phyloP scores from a whole-genome alignment of 2,797 vertebrate genomes.

The Setipinna tenuifilis region DNA sequence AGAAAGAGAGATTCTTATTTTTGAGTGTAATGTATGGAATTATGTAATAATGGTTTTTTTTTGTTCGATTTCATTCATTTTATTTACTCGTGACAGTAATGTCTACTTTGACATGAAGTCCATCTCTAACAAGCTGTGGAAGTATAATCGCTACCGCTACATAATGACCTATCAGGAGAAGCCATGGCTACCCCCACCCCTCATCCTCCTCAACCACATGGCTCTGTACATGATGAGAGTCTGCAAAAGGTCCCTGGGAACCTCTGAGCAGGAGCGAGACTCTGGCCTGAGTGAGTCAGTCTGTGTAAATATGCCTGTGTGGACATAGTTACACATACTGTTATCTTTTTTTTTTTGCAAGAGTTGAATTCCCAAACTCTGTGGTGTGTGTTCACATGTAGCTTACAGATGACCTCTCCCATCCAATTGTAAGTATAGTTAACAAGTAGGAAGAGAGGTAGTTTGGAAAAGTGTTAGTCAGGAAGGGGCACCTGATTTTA shows the following conservation, averaged over 20 bases:
- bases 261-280: constrained; percentile 76
- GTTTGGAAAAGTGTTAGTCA: background rate
- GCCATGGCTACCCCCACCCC: constrained; percentile 92
- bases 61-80: background rate
- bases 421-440: background rate
- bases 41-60: background rate
- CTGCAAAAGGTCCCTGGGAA: constrained; percentile 69
- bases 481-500: background rate
- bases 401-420: background rate
- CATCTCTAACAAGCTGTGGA: constrained; percentile 92
- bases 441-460: background rate
- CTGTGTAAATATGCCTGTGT: background rate
- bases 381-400: background rate
- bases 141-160: constrained; percentile 95
- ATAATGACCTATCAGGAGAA: constrained; percentile 94
- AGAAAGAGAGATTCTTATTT: too few species aligned
- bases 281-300: constrained; percentile 84
- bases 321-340: background rate
- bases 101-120: constrained; percentile 91
- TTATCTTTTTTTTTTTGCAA: background rate
- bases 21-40: too few species aligned
- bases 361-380: background rate
- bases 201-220: constrained; percentile 86
- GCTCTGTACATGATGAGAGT: constrained; percentile 74
- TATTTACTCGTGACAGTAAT: constrained; percentile 74